Evolutionary conservation across 2,797 vertebrate genomes (phyloP).

Genomic region (Potorous gilbertii): DNA sequence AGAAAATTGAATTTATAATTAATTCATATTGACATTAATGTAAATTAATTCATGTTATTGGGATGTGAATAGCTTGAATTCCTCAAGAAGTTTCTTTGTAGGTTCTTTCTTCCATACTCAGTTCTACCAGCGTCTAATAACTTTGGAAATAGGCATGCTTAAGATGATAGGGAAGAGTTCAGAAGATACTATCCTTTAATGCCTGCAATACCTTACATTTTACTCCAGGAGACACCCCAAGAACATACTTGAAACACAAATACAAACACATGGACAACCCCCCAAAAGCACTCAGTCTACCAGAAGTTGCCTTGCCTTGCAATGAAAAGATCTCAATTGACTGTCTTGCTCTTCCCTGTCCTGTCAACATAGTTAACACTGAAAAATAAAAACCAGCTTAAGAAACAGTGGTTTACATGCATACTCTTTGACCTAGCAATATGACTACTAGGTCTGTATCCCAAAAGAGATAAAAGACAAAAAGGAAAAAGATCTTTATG

Average conservation of each 20-base stretch:
- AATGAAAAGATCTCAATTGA: background rate
- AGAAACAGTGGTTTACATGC: no score
- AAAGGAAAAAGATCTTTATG: no score
- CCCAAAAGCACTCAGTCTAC: background rate
- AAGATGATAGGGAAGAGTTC: background rate
- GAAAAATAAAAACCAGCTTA: background rate
- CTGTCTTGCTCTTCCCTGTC: background rate
- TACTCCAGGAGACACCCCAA: background rate
- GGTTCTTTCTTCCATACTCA: background rate
- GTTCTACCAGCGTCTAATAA: background rate
- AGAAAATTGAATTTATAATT: background rate
- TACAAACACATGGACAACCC: background rate
- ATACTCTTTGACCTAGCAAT: no score
- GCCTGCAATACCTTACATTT: background rate
- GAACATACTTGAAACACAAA: background rate
- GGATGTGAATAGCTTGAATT: background rate
- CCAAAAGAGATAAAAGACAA: no score
- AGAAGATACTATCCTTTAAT: background rate
- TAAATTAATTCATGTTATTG: background rate
- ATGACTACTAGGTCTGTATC: no score
- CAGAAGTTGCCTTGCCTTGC: background rate
- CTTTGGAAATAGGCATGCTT: background rate
- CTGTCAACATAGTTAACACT: background rate
- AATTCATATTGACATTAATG: background rate
- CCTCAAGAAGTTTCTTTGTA: background rate